A percentile compares a stretch with the other conserved stretches of the same genome.
Conservation (phyloP, 92 coral and sea anemone genomes). For the Umimayanthus kanabou region DNA sequence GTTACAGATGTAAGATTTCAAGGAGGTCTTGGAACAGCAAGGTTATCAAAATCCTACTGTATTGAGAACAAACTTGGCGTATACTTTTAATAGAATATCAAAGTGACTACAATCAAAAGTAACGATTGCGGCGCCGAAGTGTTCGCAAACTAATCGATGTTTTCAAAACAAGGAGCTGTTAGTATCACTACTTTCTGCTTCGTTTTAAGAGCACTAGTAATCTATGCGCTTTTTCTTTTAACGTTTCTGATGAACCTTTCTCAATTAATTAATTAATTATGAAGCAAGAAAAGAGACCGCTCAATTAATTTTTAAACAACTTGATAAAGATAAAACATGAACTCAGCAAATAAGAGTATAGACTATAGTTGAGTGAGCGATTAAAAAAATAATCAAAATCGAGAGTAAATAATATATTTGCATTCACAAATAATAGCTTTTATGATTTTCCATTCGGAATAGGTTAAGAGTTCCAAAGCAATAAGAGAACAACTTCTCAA, state of each 20-base stretch:
- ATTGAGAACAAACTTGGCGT: background rate
- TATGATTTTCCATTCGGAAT: too few species aligned
- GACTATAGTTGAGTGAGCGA: too few species aligned
- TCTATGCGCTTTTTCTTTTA: background rate
- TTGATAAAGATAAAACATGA: background rate
- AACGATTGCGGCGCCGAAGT: background rate
- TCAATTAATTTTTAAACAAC: background rate
- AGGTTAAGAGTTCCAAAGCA: too few species aligned
- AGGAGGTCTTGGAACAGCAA: background rate
- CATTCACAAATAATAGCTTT: background rate
- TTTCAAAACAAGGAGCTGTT: background rate
- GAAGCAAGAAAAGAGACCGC: conserved; percentile 18
- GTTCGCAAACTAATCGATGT: background rate
- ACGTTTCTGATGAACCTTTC: background rate
- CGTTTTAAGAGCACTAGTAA: background rate
- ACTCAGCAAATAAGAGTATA: background rate
- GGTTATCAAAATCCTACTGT: background rate
- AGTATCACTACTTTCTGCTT: background rate
- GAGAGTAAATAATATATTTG: background rate
- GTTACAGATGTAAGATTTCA: background rate
- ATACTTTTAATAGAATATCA: background rate
- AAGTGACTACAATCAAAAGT: background rate
- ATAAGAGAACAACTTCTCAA: too few species aligned
- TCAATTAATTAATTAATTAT: background rate
- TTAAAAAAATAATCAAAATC: background rate